Evolutionary conservation across 2,113 vertebrate genomes (phyloP).

Genomic region (Chloebia gouldiae): DNA sequence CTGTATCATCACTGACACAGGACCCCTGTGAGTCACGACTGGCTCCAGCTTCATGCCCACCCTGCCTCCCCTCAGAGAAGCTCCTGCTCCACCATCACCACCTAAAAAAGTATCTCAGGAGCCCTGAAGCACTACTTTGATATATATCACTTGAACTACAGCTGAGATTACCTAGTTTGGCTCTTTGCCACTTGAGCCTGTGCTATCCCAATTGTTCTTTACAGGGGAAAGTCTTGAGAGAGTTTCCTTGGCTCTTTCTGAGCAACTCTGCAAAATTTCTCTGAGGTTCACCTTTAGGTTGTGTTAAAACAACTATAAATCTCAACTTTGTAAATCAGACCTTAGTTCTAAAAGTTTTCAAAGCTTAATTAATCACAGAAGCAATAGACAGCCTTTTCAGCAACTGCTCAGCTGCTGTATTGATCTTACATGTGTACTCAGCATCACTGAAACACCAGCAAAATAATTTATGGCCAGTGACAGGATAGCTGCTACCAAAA

Average conservation of each 20-base stretch:
- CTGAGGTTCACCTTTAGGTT: not conserved
- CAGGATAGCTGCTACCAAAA: not conserved
- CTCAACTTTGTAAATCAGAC: not conserved
- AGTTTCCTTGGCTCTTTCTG: not conserved
- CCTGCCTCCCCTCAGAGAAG: not conserved
- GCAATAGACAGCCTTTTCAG: not conserved
- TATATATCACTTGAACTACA: not conserved
- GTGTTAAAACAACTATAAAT: not conserved
- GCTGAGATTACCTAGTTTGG: not conserved
- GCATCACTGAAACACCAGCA: not conserved
- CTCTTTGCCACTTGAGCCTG: not conserved
- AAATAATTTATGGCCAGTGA: not conserved
- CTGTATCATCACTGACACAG: not conserved
- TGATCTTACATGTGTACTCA: not conserved
- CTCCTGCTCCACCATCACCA: not conserved
- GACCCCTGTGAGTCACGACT: rapidly evolving
- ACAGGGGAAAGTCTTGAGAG: rapidly evolving
- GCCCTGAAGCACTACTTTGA: not conserved
- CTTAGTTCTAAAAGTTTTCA: not conserved
- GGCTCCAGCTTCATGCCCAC: not conserved
- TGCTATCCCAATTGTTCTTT: not conserved
- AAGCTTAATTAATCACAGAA: not conserved
- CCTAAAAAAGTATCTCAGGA: not conserved
- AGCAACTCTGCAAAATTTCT: not conserved
- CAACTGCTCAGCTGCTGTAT: not conserved